Evolutionary conservation across 2,888 invertebrate genomes (phyloP), one percentile per base, ranked within the genome.

Genomic region (Gastracanthus pulcherrimus): DNA sequence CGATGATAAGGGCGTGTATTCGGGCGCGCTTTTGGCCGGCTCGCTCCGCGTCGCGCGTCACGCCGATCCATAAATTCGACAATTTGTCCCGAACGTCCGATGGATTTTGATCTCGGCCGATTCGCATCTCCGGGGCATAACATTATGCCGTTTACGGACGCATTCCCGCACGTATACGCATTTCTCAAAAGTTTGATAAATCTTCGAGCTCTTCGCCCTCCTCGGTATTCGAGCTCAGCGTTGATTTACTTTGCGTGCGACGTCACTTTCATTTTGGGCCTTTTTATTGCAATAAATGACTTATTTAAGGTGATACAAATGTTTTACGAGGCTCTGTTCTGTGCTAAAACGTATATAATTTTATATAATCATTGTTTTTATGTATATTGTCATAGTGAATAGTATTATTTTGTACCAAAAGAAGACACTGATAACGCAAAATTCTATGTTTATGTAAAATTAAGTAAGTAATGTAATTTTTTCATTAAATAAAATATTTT

Each of bases 11-110:
- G 86, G 85, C 86, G 80, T n/a, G n/a, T n/a, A n/a, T n/a, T n/a
- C n/a, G n/a, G n/a, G n/a, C n/a, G n/a, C n/a, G n/a, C n/a, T n/a
- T n/a, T n/a, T n/a, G 86, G 86, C 84, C 84, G 83, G 66, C 83
- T 88, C 86, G 36, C 48, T 51, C 29, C 51, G 48, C 36, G 16
- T 13, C n/a, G 26, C 62, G 64, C 88, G 85, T 89, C 88, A 70
- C 75, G 87, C 85, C 88, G 88, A 90, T 89, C 89, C 87, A 91
- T 90, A 91, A 91, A 91, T 90, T 87, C 87, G 87, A 87, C 89
- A 90, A 91, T 91, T 91, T 91, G 91, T 91, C 90, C 87, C 84
- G 79, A 76, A 86, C 86, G 89, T 89, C 90, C 86, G 84, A 84
- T 85, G 86, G 87, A 88, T 90, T 90, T 90, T 91, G 88, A 90